A percentile compares a stretch with the other conserved stretches of the same genome.
These are phyloP conservation scores for Agriotes lineatus DNA, from an alignment of 2,888 invertebrate species.

Conservation along the genomic window DNA sequence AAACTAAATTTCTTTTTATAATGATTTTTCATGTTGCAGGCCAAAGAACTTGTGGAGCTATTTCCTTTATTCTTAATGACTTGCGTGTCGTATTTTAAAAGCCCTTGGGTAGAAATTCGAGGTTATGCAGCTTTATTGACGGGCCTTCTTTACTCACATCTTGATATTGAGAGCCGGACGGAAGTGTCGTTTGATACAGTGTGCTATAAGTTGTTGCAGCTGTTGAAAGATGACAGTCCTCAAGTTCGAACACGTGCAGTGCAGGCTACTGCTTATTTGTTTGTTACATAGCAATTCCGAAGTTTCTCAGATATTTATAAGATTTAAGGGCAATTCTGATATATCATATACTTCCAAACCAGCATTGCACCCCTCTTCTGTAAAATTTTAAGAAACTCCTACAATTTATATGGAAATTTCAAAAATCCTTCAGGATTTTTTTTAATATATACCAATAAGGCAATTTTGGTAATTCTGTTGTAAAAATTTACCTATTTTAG, in stretches of 20 bases:
- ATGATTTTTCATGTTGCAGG: too few species aligned
- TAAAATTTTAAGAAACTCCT: too few species aligned
- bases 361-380: too few species aligned
- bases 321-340: background rate
- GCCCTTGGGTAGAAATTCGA: conserved; percentile 69
- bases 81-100: conserved; percentile 71
- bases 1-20: too few species aligned
- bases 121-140: conserved; percentile 69
- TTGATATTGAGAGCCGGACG: conserved; percentile 57
- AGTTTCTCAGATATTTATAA: background rate
- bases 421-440: too few species aligned
- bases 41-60: conserved; percentile 71
- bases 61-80: conserved; percentile 72
- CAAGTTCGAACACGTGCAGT: conserved; percentile 71
- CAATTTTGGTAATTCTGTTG: too few species aligned
- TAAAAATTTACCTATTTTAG: too few species aligned
- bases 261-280: conserved; percentile 68
- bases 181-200: conserved; percentile 64
- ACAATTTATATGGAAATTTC: too few species aligned
- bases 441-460: too few species aligned
- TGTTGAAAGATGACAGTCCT: conserved; percentile 70
- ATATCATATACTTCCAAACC: too few species aligned
- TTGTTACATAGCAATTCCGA: conserved; percentile 49
- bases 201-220: conserved; percentile 68
- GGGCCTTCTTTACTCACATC: conserved; percentile 61